Evolutionary conservation across 2,888 invertebrate species (phyloP), one percentile per base, ranked within the genome.

Genomic region (Rhagophthalmus giganteus): DNA sequence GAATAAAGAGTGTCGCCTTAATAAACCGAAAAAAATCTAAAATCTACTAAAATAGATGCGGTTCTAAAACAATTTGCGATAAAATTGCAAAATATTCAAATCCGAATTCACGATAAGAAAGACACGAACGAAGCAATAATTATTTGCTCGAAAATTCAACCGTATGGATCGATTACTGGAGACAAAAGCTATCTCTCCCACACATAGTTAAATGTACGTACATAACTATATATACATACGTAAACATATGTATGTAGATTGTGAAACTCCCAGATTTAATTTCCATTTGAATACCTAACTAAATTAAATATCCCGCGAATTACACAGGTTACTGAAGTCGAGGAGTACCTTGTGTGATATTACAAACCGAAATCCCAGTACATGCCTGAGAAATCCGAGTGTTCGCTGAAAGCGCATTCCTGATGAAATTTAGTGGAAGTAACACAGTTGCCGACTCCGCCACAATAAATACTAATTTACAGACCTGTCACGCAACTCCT

Each of bases 281-380:
- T 48, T 48, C 48, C 41, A 48, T 48, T 50, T 42, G 40, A 50
- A 42, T 50, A 50, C 40, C 27, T 50, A 50, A 42, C 42, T 49
- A 41, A 49, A 49, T 49, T 49, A 49, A 41, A 41, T 35, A 41
- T 41, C 35, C 48, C 48, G 41, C 49, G 38, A 50, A 50, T 38
- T 42, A 40, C 49, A 32, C 42, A 50, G 37, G 41, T 50, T 42
- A 41, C 24, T 35, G 9, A 42, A 50, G 42, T 50, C 38, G 38
- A 50, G 42, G 37, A 42, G 38, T 47, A 48, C 34, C 49, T 42
- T 42, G 38, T 50, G 42, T 50, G 28, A 50, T 42, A 50, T 50
- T 50, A 37, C 38, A 50, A 50, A 42, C 41, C 42, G 41, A 50
- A 50, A 50, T 50, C 49, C 49, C 42, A 28, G 51, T 39, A 45